Base-by-base conservation (phyloP, 2,113 vertebrate species). In the Romanogobio albipinnatus region DNA sequence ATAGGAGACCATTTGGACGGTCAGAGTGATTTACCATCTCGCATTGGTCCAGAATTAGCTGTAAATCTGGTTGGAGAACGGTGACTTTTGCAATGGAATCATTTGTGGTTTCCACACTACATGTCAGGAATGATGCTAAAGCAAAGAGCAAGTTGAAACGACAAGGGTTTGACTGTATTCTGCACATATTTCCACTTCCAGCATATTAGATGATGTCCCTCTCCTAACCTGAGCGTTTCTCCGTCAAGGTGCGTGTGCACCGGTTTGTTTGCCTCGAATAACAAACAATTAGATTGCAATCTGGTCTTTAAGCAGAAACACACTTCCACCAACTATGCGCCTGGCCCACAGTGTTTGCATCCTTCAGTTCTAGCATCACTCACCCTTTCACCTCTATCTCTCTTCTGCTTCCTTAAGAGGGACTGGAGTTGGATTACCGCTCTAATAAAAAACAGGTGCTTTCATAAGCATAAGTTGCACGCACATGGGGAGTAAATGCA, bases 1-100 rank as follows among this genome's bases (percentile, higher is more conserved):
- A 91, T 85, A 85, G 83, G 89, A 81, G 89, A 84, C 89, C 90
- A 22, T 93, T 93, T 59, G 82, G 82, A 89, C 82, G 85, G 58
- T 85, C 79, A 61, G 22, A 11, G 2, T 88, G 86, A 89, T 75
- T 86, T 91, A 91, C 89, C 51, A 86, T 89, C 45, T 74, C 29
- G 8, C 24, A 43, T 53, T 19, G 4, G n/a, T 84, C 45, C 45
- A 47, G 24, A 71, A 43, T 71, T 33, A 84, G 82, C 19, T 11
- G 5, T 66, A 71, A 66, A 39, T 77, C 11, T 47, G 47, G 19
- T 45, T 56, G 75, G 75, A 36, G 70, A 43, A 49, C 9, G 24
- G 24, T 56, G 66, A 70, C 11, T 17, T 78, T 79, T 45, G 71
- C 26, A 22, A 9, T 6, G 56, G 62, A 45, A 70, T 45, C 13